These are phyloP conservation scores for Pseudorasbora parva DNA, from an alignment of 2,113 vertebrate species.

Conservation along the genomic window DNA sequence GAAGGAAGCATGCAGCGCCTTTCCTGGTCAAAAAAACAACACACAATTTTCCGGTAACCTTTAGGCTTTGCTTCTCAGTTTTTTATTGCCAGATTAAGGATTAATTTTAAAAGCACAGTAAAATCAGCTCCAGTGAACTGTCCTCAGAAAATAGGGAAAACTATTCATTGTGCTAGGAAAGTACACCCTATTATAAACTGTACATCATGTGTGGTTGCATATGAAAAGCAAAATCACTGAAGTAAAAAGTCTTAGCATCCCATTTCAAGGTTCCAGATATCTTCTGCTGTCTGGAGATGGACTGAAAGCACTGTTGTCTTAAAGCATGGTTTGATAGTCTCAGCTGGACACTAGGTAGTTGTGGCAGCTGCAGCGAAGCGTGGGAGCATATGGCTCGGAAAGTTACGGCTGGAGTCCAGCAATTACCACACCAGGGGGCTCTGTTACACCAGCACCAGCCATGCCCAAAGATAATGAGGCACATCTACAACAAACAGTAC, in stretches of 20 bases:
- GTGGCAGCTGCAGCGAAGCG: constrained; percentile 54
- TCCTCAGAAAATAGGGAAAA: neutral
- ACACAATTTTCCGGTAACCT: neutral
- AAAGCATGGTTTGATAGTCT: constrained; percentile 49
- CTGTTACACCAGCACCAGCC: constrained; percentile 53
- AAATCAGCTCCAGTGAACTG: neutral
- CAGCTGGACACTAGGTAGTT: constrained; percentile 52
- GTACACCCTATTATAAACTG: constrained; percentile 19
- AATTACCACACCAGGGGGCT: constrained; percentile 61
- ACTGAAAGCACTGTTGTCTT: constrained; percentile 45
- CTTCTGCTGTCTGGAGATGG: constrained; percentile 42
- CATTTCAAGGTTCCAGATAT: constrained; percentile 36
- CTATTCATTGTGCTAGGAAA: neutral
- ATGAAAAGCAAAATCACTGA: neutral
- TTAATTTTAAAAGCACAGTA: neutral
- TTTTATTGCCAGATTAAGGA: neutral
- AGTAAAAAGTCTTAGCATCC: neutral
- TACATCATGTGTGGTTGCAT: neutral
- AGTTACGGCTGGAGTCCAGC: constrained; percentile 53
- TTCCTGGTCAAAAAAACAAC: neutral
- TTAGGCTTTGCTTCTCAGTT: neutral
- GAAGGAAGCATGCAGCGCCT: neutral
- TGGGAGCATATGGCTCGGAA: constrained; percentile 54
- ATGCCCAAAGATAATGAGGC: constrained; percentile 54
- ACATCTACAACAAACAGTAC: constrained; percentile 52